Evolutionary conservation across 2,888 invertebrate species (phyloP).

Genomic region (Cantharis rustica): DNA sequence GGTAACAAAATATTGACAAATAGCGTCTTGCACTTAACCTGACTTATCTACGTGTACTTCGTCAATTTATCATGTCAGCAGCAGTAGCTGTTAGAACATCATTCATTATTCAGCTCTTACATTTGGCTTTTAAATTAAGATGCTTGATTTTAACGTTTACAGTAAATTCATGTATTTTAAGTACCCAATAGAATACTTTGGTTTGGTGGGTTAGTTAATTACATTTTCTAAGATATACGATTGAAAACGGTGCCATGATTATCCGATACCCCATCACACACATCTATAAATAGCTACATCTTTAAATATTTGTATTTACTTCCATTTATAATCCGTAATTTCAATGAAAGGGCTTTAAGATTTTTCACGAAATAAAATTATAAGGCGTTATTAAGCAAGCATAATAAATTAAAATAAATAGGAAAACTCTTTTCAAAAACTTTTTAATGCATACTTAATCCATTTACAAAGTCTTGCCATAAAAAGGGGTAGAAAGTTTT

Average conservation of each 20-base stretch:
- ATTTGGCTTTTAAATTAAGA: slow-evolving; percentile 4
- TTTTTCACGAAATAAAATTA: not conserved
- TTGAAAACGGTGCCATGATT: not conserved
- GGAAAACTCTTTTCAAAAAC: not conserved
- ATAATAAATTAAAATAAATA: not conserved
- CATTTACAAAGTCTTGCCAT: not conserved
- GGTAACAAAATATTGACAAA: slow-evolving; percentile 15
- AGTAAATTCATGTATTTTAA: not conserved
- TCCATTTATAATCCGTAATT: not conserved
- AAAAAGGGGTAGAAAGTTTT: not conserved
- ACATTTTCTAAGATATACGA: not conserved
- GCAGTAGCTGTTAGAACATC: slow-evolving; percentile 18
- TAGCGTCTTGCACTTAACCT: slow-evolving; percentile 11
- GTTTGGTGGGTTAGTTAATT: not conserved
- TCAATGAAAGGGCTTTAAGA: not conserved
- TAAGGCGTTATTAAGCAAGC: not conserved
- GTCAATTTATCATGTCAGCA: slow-evolving; percentile 15
- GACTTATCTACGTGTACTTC: slow-evolving; percentile 11
- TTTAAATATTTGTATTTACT: not conserved
- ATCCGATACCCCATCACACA: too few relatives aligned
- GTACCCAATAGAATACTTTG: not conserved
- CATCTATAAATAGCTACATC: too few relatives aligned
- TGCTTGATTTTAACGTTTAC: not conserved
- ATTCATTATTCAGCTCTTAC: slow-evolving; percentile 15
- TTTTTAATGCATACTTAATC: not conserved